phyloP scores from a whole-genome alignment of 1,140 invertebrate species.

The Papilio dardanus region DNA sequence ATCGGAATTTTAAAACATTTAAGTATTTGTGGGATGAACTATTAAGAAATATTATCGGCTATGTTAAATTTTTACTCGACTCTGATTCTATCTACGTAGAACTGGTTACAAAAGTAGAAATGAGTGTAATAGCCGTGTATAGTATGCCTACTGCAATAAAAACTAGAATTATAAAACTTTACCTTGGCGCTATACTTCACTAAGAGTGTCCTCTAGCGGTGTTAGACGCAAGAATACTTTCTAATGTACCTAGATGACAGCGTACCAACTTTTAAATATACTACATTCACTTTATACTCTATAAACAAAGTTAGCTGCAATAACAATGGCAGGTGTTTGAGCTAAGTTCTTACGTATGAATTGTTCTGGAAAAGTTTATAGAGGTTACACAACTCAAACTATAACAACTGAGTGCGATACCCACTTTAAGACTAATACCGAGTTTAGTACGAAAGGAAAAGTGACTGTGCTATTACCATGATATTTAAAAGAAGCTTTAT shows the following conservation, averaged over 20 bases:
- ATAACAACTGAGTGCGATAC: not conserved
- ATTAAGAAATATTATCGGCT: not conserved
- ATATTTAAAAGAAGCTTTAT: not conserved
- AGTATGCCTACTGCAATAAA: not conserved
- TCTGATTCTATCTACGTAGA: not conserved
- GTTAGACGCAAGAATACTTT: not conserved
- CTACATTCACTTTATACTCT: conserved; percentile 20
- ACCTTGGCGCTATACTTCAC: not conserved
- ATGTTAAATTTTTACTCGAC: not conserved
- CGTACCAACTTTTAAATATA: conserved; percentile 1
- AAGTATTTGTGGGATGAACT: not conserved
- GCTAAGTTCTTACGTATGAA: conserved; percentile 19
- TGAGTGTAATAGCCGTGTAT: not conserved
- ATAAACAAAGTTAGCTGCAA: conserved; percentile 15
- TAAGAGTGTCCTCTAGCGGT: not conserved
- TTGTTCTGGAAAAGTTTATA: conserved; percentile 16
- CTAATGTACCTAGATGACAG: not conserved
- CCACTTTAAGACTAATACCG: not conserved
- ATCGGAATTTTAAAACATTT: not conserved
- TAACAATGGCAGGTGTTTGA: conserved; percentile 11
- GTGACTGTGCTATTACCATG: not conserved
- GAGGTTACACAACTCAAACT: conserved; percentile 12
- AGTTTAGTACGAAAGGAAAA: not conserved
- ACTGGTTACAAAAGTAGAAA: not conserved
- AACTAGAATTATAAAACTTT: not conserved